A percentile compares a stretch with the other conserved stretches of the same genome.
Evolutionary conservation across 1,140 invertebrate genomes (phyloP).

Genomic region (Lepidurus packardi): DNA sequence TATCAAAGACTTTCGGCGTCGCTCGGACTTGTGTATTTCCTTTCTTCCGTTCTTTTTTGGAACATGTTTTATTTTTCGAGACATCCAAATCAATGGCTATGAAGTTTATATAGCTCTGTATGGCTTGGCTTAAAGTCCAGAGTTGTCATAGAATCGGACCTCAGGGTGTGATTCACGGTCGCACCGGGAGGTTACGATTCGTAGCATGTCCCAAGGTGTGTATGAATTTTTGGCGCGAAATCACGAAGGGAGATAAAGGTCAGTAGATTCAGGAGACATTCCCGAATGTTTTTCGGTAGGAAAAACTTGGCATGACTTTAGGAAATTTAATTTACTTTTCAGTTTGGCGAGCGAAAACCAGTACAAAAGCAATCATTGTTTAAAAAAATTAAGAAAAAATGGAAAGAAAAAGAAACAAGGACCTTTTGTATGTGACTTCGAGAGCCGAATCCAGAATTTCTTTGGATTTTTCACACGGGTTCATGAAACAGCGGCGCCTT

Average conservation of each 20-base stretch:
- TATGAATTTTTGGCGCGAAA: not conserved
- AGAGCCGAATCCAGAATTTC: not conserved
- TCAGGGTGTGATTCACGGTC: not conserved
- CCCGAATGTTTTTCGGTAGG: not conserved
- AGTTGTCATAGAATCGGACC: conserved; percentile 1
- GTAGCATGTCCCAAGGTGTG: not conserved
- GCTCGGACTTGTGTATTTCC: not conserved
- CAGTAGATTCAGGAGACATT: not conserved
- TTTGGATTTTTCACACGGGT: conserved; percentile 5
- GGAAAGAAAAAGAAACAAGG: not conserved
- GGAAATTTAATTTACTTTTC: not conserved
- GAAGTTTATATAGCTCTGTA: not conserved
- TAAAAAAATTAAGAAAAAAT: not conserved
- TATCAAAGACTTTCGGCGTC: not conserved
- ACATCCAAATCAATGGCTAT: conserved; percentile 9
- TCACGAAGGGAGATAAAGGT: not conserved
- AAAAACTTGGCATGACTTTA: not conserved
- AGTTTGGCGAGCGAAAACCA: not conserved
- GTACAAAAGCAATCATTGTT: not conserved
- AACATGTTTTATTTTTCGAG: not conserved
- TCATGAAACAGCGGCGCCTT: conserved; percentile 4
- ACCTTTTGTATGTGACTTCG: not conserved
- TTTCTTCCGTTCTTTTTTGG: not conserved
- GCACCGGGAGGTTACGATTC: not conserved
- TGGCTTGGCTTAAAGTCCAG: not conserved